Evolutionary conservation across 2,888 invertebrate genomes (phyloP).

Genomic region (Heliconius erato): DNA sequence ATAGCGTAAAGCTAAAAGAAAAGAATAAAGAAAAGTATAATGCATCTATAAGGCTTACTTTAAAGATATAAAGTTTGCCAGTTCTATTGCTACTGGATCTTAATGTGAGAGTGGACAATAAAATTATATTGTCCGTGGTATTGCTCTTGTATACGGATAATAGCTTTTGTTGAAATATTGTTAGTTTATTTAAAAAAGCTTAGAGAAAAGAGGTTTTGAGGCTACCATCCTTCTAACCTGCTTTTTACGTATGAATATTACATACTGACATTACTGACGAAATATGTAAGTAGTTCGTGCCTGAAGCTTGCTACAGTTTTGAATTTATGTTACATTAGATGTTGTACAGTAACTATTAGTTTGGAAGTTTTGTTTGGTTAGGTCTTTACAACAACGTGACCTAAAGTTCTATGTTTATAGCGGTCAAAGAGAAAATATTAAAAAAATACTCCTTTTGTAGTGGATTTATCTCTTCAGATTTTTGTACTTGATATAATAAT

Average conservation of each 20-base stretch:
- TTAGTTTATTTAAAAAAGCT: conserved; percentile 14
- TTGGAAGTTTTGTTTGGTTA: conserved; percentile 1
- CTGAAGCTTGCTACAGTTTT: not conserved
- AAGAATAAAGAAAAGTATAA: conserved; percentile 9
- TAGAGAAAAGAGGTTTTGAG: not conserved
- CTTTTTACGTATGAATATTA: not conserved
- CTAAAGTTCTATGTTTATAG: conserved; percentile 4
- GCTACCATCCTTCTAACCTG: not conserved
- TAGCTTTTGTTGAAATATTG: conserved; percentile 7
- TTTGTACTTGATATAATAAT: not conserved
- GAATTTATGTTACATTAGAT: not conserved
- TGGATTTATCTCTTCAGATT: not conserved
- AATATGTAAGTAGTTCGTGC: not conserved
- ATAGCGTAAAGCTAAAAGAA: not conserved
- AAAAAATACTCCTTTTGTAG: not conserved
- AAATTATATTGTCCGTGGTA: conserved; percentile 27
- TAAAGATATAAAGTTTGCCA: conserved; percentile 20
- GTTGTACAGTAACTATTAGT: not conserved
- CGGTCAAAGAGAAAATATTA: not conserved
- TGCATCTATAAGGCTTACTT: conserved; percentile 14
- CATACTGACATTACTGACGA: not conserved
- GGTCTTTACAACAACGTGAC: conserved; percentile 7
- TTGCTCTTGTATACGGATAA: conserved; percentile 27
- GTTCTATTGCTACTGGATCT: conserved; percentile 13
- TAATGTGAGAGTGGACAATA: conserved; percentile 26